Evolutionary conservation across 2,888 invertebrate genomes (phyloP).

Genomic region (Polylopha cassiicola): DNA sequence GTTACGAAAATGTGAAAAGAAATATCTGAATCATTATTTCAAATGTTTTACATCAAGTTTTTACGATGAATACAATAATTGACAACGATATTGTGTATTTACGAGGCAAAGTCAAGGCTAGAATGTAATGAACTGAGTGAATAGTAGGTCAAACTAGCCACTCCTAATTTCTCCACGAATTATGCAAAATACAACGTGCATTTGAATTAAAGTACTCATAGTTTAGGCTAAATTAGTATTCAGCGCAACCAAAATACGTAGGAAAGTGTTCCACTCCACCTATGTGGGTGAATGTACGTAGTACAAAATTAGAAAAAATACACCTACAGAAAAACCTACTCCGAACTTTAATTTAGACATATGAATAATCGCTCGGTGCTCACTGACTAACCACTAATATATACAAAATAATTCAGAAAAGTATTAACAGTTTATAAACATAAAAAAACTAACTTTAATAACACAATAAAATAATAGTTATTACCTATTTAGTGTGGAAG

Average conservation of each 20-base stretch:
- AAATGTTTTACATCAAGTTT: too few species aligned
- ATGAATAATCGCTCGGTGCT: not conserved
- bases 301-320: constrained; percentile 42
- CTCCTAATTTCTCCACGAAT: constrained; percentile 14
- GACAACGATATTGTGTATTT: not conserved
- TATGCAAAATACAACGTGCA: constrained; percentile 2
- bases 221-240: constrained; percentile 37
- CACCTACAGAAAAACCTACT: constrained; percentile 18
- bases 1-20: too few species aligned
- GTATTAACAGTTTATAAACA: constrained; percentile 13
- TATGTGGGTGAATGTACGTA: constrained; percentile 43
- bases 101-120: constrained; percentile 10
- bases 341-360: constrained; percentile 15
- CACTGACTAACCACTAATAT: not conserved
- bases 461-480: constrained; percentile 13
- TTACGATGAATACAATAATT: too few species aligned
- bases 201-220: constrained; percentile 19
- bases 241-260: constrained; percentile 34
- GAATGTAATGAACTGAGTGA: constrained; percentile 5
- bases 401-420: not conserved
- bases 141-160: constrained; percentile 16
- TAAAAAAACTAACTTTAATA: constrained; percentile 15
- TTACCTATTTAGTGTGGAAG: constrained; percentile 16
- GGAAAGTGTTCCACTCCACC: constrained; percentile 38
- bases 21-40: too few species aligned